Evolutionary conservation across 2,113 vertebrate genomes (phyloP).

Genomic region (Romanogobio albipinnatus): DNA sequence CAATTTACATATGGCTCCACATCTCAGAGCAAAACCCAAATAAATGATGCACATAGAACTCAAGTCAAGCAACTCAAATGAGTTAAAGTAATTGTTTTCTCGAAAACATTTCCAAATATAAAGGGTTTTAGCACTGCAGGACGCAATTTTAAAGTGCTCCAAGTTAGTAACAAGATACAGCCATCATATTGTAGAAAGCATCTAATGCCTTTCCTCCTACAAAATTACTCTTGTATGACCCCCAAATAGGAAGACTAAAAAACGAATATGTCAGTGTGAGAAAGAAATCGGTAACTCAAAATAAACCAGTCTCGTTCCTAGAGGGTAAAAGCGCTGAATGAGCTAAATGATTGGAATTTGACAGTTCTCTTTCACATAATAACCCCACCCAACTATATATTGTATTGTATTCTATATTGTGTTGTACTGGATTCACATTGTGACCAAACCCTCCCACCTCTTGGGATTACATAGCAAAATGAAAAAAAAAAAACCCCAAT

Average conservation of each 20-base stretch:
- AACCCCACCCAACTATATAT: neutral
- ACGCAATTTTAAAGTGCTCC: neutral
- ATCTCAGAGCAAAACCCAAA: neutral
- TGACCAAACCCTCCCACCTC: neutral
- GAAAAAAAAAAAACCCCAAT: too few relatives aligned
- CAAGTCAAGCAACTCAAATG: constrained; percentile 5
- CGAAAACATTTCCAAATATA: neutral
- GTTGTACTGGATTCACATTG: neutral
- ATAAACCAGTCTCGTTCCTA: neutral
- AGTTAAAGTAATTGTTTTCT: neutral
- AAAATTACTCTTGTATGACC: neutral
- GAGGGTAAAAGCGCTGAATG: neutral
- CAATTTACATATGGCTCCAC: neutral
- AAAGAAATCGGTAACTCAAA: neutral
- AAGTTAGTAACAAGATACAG: neutral
- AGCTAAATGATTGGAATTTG: neutral
- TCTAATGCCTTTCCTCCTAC: neutral
- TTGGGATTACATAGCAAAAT: neutral
- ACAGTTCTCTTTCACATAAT: neutral
- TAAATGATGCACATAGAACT: neutral
- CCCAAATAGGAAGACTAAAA: neutral
- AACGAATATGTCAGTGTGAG: constrained; percentile 15
- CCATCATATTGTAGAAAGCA: neutral
- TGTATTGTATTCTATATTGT: neutral
- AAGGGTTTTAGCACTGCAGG: neutral